Evolutionary conservation across 2,113 vertebrate species (phyloP), one percentile per base, ranked within the genome.

Genomic region (Rostratula benghalensis): DNA sequence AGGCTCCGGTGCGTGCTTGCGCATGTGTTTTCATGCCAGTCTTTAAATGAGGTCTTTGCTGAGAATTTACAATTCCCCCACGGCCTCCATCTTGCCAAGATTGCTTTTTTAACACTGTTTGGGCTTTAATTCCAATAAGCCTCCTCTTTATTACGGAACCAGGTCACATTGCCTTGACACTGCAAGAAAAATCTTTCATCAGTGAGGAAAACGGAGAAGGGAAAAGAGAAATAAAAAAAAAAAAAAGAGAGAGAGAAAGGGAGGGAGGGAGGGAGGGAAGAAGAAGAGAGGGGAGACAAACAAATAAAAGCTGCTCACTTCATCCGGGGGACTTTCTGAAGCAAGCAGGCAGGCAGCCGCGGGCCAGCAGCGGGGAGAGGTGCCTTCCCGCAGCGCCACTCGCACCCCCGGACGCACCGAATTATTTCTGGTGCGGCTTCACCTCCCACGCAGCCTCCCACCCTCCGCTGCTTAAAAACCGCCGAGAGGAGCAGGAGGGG

Each of bases 101-200:
- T 96, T 96, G 97, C 97, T 97, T 97, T 97, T 97, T 96, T 95
- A 98, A 95, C 94, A 82, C 95, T 93, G 98, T 89, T 89, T 94
- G 97, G 97, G 97, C 97, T 97, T 97, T 98, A 95, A 96, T 97
- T 97, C 97, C 97, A 98, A 97, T 96, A 97, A 97, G 97, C 96
- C 84, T 95, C 95, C 91, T 98, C 97, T 94, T 96, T 91, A 97
- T 97, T 97, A 97, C 93, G 4, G 97, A 98, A 97, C 85, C 97
- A 93, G 97, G 97, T 97, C 98, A 96, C 97, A 96, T 85, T 95
- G 97, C 96, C 96, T 96, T 94, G 96, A 96, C 98, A 96, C 84
- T 2, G 41, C 94, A 64, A 93, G 97, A 89, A 94, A 87, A 91
- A 39, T 82, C 96, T 77, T 77, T 81, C 94, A 63, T 69, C 35